Evolutionary conservation across 2,888 invertebrate species (phyloP), one percentile per base, ranked within the genome.

Genomic region (Pemphredon lugubris): DNA sequence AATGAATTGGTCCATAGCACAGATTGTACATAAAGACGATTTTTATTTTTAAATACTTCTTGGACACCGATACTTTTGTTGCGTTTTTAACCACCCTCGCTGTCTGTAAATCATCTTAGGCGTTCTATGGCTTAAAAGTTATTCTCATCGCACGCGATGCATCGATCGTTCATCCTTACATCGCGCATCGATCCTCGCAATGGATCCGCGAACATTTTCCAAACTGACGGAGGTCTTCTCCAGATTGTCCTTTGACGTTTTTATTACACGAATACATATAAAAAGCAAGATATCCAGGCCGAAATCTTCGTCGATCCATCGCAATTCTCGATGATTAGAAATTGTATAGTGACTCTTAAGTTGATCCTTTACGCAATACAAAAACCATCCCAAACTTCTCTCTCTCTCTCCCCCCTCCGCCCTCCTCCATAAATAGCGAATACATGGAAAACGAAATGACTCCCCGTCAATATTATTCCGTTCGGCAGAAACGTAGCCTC

Each of bases 11-110:
- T 86, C 86, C n/a, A n/a, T n/a, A n/a, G n/a, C n/a, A n/a, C 77
- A 86, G 87, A 87, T 87, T 87, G 86, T 87, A 87, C 88, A 86
- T 87, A 86, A 88, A 87, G 87, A 87, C 85, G 86, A 87, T 85
- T 86, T 87, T 88, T 87, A 86, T 87, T 87, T 84, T 88, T 85
- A 86, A 86, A 87, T 86, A 86, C 83, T 86, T 87, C 81, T 86
- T 87, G 87, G 86, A 87, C 87, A 86, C 85, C 86, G 83, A 86
- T 86, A 87, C 83, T 86, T 86, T 83, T 84, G 79, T 83, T 79
- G 74, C 68, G 72, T 73, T 65, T 53, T 63, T 45, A n/a, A 50
- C 45, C 47, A 37, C 11, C 32, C 40, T 13, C 37, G 11, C n/a
- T 39, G 21, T 39, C 16, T 11, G 13, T 50, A 23, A 45, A 23